Evolutionary conservation across 2,113 vertebrate species (phyloP).

Genomic region (Nansenia antarctica): DNA sequence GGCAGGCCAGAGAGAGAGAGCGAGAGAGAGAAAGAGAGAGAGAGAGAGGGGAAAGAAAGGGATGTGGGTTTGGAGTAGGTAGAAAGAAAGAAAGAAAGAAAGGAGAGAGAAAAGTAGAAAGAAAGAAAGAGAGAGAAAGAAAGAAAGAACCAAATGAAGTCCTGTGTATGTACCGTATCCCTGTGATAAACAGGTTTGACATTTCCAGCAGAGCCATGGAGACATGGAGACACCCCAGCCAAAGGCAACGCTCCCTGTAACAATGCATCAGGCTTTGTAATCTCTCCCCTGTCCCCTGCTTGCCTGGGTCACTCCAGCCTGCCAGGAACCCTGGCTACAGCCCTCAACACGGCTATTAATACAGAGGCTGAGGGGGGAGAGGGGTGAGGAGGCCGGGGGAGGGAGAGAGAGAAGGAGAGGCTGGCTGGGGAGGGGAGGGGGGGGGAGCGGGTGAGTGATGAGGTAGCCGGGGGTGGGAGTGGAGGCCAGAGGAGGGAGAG

Average conservation of each 20-base stretch:
- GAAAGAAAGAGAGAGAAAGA: too few species aligned
- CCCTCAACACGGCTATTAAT: constrained; percentile 38
- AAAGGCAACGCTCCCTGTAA: constrained; percentile 16
- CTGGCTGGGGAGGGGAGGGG: too few species aligned
- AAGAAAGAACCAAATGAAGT: too few species aligned
- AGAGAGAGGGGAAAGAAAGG: too few species aligned
- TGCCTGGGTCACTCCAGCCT: constrained; percentile 29
- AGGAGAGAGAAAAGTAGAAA: too few species aligned
- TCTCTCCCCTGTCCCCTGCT: constrained; percentile 16
- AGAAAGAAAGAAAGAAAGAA: too few species aligned
- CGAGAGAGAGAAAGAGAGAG: too few species aligned
- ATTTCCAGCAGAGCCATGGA: constrained; percentile 30
- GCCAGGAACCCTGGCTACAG: constrained; percentile 30
- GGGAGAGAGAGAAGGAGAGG: neutral
- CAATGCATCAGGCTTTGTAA: constrained; percentile 32
- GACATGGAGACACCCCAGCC: constrained; percentile 21
- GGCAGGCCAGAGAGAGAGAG: neutral
- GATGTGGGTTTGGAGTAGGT: too few species aligned
- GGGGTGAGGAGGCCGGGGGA: neutral
- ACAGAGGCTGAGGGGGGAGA: constrained; percentile 19
- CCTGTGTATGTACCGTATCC: constrained; percentile 5
- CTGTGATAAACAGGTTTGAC: constrained; percentile 33
- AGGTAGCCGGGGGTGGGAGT: too few species aligned
- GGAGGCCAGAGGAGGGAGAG: neutral
- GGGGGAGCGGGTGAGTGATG: too few species aligned